A percentile compares a stretch with the other conserved stretches of the same genome.
These are phyloP conservation scores for Perithous albicinctus DNA, from an alignment of 2,888 invertebrate species.

Conservation along the genomic window DNA sequence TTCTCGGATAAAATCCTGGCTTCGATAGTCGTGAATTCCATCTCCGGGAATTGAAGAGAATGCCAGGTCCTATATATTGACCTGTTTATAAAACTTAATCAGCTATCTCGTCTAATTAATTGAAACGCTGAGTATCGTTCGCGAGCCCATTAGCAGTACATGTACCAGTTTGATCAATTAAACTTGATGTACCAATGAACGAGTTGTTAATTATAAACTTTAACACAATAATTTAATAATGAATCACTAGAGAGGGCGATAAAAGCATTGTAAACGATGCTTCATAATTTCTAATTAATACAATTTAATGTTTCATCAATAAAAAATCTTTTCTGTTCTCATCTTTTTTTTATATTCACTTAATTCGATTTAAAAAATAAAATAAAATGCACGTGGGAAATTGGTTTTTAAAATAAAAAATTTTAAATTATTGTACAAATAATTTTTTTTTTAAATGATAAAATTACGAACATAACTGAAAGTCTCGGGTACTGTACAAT, in stretches of 20 bases:
- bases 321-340: too few relatives aligned
- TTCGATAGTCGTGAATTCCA: conserved; percentile 52
- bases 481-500: neutral
- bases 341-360: neutral
- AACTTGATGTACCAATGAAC: neutral
- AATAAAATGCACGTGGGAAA: too few relatives aligned
- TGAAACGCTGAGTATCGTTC: conserved; percentile 15
- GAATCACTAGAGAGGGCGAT: too few relatives aligned
- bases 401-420: neutral
- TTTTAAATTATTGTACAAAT: neutral
- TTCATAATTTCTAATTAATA: neutral
- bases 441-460: neutral
- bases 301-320: neutral
- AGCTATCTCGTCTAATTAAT: conserved; percentile 44
- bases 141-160: neutral
- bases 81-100: conserved; percentile 36
- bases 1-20: conserved; percentile 49
- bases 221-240: neutral
- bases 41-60: conserved; percentile 6
- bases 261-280: neutral
- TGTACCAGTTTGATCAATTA: neutral
- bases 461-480: neutral
- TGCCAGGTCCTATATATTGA: conserved; percentile 19
- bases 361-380: too few relatives aligned
- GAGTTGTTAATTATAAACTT: neutral